Conservation (phyloP, 2,113 vertebrate species). For the Prunella fulvescens region DNA sequence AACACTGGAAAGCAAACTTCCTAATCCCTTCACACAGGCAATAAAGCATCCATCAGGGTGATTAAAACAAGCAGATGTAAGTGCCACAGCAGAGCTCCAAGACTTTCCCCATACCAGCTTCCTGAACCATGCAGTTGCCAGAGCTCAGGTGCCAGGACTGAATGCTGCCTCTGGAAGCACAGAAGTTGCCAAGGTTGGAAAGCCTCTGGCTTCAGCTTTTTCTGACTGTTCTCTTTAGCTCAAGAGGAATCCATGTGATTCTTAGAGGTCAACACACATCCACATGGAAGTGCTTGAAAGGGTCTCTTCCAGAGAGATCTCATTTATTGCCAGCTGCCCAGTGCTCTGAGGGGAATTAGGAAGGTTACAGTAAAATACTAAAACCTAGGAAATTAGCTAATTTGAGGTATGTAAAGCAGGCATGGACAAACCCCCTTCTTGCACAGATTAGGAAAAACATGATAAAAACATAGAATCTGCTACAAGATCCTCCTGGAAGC, state of each 20-base stretch:
- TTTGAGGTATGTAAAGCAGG: not conserved
- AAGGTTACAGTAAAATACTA: constrained; percentile 26
- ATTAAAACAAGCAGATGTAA: not conserved
- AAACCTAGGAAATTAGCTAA: constrained; percentile 23
- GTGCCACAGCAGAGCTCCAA: not conserved
- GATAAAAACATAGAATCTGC: not conserved
- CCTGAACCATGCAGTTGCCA: not conserved
- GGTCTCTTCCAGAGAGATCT: not conserved
- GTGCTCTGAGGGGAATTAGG: not conserved
- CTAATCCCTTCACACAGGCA: not conserved
- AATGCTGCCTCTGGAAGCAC: not conserved
- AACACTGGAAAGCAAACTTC: not conserved
- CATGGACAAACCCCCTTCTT: not conserved
- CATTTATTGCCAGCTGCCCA: not conserved
- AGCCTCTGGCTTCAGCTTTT: not conserved
- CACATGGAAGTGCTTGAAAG: not conserved
- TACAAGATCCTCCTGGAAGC: not conserved
- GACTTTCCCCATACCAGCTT: not conserved
- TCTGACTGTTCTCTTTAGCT: not conserved
- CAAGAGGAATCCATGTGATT: not conserved
- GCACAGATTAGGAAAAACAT: not conserved
- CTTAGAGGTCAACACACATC: not conserved
- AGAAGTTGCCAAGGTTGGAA: not conserved
- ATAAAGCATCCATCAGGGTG: not conserved
- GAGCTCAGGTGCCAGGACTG: not conserved